Base-by-base conservation (phyloP, 2,113 vertebrate genomes). In the Sorex araneus region DNA sequence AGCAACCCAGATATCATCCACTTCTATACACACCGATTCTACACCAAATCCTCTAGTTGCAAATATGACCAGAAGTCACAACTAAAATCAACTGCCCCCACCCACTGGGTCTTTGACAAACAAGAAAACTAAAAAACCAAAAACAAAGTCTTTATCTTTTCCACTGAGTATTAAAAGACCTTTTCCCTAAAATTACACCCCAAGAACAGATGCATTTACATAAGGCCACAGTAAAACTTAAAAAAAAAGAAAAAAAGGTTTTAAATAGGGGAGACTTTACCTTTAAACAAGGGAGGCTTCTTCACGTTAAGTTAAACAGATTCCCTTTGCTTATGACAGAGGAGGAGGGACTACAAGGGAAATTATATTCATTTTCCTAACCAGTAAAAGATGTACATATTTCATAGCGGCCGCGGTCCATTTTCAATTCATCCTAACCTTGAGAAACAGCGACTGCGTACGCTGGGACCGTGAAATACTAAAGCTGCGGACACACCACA, bases 401-500 rank as follows among this genome's bases (percentile, higher is more conserved):
- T 63, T 80, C 73, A 71, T 60, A 85, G 40, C 83, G 23, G 0
- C 71, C 3, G 34, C 66, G 28, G 78, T 96, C 90, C 76, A 27
- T 19, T 60, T 32, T 66, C 77, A 87, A 67, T 80, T 94, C 84
- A 87, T 88, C 92, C 66, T 92, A 94, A 84, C 86, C 94, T 95
- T 95, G 88, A 71, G 89, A 92, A 73, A 82, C 87, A 97, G 88
- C 95, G 95, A 96, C 85, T 76, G 54, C 15, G 2, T 50, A 66
- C 80, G 89, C 89, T 32, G 80, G 97, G 94, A 92, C 83, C 27
- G 12, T 94, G 89, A 96, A 96, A 95, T 78, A 93, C 95, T 82
- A 95, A 91, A 84, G 73, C 93, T 97, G 73, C 93, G 95, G 87
- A 97, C n/a, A 6, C 92, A 74, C 82, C 97, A 97, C 67, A 40